These are phyloP conservation scores for Monochamus alternatus DNA, from an alignment of 2,888 invertebrate genomes.

Conservation along the genomic window DNA sequence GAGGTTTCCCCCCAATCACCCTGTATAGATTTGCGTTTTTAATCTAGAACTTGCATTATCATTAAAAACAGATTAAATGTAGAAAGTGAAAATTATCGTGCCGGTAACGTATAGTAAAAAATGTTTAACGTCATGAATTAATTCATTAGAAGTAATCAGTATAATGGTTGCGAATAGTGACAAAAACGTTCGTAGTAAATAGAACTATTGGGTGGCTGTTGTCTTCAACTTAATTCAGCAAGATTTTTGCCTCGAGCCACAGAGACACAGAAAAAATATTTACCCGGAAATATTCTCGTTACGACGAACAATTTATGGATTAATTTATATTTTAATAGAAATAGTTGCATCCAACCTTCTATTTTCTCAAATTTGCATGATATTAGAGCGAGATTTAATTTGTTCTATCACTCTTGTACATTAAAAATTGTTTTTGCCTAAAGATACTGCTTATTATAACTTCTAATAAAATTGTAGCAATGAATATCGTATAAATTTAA, in stretches of 20 bases:
- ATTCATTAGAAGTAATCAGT: slow-evolving; percentile 24
- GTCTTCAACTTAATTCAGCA: not conserved
- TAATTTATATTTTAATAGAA: slow-evolving; percentile 35
- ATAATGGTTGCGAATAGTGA: slow-evolving; percentile 16
- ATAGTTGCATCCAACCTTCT: slow-evolving; percentile 6
- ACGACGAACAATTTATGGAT: not conserved
- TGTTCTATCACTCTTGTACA: slow-evolving; percentile 14
- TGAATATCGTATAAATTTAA: slow-evolving; percentile 31
- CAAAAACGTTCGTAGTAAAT: slow-evolving; percentile 15
- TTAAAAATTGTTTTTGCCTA: slow-evolving; percentile 25
- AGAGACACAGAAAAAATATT: not conserved
- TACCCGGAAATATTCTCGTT: slow-evolving; percentile 14
- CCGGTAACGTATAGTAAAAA: too few species aligned
- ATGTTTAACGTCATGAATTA: slow-evolving; percentile 19
- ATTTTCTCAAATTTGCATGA: slow-evolving; percentile 27
- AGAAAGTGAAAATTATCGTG: slow-evolving; percentile 16
- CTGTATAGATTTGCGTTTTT: not conserved
- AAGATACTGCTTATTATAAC: slow-evolving; percentile 30
- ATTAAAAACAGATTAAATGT: slow-evolving; percentile 9
- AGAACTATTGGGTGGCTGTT: not conserved
- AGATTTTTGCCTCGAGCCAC: not conserved
- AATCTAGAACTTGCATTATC: not conserved
- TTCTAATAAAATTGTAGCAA: slow-evolving; percentile 19
- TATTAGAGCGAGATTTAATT: slow-evolving; percentile 27
- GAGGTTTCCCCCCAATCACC: too few species aligned